Conservation (phyloP, 1,140 invertebrate species). For the Heliconius eleuchia region DNA sequence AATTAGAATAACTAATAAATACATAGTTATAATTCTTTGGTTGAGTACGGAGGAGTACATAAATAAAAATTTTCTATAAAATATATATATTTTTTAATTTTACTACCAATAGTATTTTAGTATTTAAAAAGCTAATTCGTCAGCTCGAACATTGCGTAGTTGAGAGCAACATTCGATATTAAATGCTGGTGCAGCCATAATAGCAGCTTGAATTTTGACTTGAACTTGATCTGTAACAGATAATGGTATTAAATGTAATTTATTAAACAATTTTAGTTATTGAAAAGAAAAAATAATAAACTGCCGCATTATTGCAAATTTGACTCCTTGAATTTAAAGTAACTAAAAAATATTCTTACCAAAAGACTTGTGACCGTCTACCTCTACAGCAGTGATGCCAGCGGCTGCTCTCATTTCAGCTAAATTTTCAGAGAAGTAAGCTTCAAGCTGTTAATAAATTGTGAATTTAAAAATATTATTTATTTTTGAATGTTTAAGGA, state of each 20-base stretch:
- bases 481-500: no score
- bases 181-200: conserved; percentile 61
- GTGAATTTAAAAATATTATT: no score
- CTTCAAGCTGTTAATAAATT: conserved; percentile 53
- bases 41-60: conserved; percentile 72
- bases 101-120: neutral
- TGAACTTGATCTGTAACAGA: conserved; percentile 58
- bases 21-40: conserved; percentile 60
- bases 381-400: conserved; percentile 64
- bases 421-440: conserved; percentile 63
- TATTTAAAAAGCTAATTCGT: conserved; percentile 34
- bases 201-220: conserved; percentile 65
- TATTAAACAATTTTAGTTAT: neutral
- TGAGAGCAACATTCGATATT: conserved; percentile 60
- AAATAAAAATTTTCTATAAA: conserved; percentile 75
- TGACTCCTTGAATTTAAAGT: no score
- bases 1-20: conserved; percentile 74
- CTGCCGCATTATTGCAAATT: no score
- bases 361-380: conserved; percentile 52
- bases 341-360: conserved; percentile 42
- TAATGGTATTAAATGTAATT: neutral
- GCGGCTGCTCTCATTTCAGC: conserved; percentile 65
- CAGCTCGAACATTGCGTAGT: conserved; percentile 57
- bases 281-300: no score
- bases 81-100: conserved; percentile 51